A percentile compares a stretch with the other conserved stretches of the same genome.
Evolutionary conservation across 2,797 vertebrate species (phyloP).

Genomic region (Gadopsis marmoratus): DNA sequence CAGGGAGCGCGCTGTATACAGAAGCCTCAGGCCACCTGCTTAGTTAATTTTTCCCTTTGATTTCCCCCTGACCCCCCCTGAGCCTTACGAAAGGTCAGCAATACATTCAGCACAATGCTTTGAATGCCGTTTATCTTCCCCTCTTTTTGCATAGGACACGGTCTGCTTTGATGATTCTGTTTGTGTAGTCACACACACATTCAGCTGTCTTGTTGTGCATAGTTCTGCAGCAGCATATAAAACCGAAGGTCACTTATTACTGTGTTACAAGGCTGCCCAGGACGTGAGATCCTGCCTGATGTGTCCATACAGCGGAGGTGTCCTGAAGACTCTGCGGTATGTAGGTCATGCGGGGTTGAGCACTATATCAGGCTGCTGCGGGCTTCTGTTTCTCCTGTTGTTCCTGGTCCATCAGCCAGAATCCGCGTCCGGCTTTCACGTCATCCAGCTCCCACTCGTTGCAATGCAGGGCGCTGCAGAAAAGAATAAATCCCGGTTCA

Average conservation of each 20-base stretch:
- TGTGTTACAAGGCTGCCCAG: constrained; percentile 19
- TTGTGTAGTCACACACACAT: constrained; percentile 11
- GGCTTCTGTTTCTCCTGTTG: constrained; percentile 28
- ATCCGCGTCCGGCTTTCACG: constrained; percentile 32
- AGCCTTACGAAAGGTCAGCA: constrained; percentile 23
- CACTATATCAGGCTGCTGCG: constrained; percentile 29
- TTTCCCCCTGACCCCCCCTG: constrained; percentile 31
- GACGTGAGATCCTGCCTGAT: not conserved
- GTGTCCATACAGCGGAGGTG: constrained; percentile 18
- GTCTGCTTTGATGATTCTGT: not conserved
- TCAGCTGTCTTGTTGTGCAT: constrained; percentile 27
- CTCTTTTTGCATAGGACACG: constrained; percentile 39
- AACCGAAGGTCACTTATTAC: constrained; percentile 50
- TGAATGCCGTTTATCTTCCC: not conserved
- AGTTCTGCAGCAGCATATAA: constrained; percentile 32
- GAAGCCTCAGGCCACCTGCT: constrained; percentile 8
- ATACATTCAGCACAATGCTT: constrained; percentile 18
- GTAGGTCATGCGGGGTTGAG: constrained; percentile 73
- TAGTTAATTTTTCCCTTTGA: constrained; percentile 9
- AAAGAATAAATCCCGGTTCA: not conserved
- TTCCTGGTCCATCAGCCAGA: constrained; percentile 36
- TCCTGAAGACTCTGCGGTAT: constrained; percentile 53
- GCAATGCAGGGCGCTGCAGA: constrained; percentile 38
- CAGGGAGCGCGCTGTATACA: not conserved
- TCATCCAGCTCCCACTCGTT: constrained; percentile 39